Evolutionary conservation across 2,888 invertebrate species (phyloP).

Genomic region (Synanthedon myopaeformis): DNA sequence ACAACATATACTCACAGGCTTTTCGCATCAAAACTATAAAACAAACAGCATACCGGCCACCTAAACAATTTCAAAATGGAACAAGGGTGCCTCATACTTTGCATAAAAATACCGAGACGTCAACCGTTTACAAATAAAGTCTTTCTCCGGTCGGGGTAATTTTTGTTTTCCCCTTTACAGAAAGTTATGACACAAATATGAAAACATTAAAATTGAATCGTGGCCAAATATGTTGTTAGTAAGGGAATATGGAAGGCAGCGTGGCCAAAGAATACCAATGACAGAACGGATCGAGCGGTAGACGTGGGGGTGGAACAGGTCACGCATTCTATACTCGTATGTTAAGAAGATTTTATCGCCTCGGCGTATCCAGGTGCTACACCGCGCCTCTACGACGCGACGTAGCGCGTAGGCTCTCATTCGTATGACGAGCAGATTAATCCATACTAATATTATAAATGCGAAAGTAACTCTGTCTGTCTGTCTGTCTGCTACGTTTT

Average conservation of each 20-base stretch:
- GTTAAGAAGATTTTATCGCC: constrained; percentile 9
- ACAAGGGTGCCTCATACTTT: constrained; percentile 45
- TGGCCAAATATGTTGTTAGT: constrained; percentile 58
- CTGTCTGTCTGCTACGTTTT: too few relatives aligned
- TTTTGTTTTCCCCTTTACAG: constrained; percentile 54
- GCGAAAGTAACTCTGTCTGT: too few relatives aligned
- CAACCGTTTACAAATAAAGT: constrained; percentile 64
- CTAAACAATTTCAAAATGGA: constrained; percentile 59
- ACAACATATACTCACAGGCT: constrained; percentile 29
- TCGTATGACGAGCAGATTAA: neutral
- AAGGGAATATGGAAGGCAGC: constrained; percentile 37
- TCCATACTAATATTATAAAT: too few relatives aligned
- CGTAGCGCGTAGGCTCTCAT: neutral
- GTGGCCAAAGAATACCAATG: constrained; percentile 49
- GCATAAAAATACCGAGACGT: constrained; percentile 62
- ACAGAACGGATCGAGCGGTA: constrained; percentile 12
- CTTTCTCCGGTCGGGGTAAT: constrained; percentile 45
- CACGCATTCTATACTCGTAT: neutral
- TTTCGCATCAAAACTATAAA: constrained; percentile 37
- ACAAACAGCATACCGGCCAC: constrained; percentile 43
- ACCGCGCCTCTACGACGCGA: constrained; percentile 7
- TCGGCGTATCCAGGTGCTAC: constrained; percentile 55
- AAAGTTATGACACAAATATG: constrained; percentile 63
- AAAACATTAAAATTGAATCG: constrained; percentile 64
- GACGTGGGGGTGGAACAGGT: constrained; percentile 3